Evolutionary conservation across 2,797 vertebrate genomes (phyloP), one percentile per base, ranked within the genome.

Genomic region (Perodicticus potto): DNA sequence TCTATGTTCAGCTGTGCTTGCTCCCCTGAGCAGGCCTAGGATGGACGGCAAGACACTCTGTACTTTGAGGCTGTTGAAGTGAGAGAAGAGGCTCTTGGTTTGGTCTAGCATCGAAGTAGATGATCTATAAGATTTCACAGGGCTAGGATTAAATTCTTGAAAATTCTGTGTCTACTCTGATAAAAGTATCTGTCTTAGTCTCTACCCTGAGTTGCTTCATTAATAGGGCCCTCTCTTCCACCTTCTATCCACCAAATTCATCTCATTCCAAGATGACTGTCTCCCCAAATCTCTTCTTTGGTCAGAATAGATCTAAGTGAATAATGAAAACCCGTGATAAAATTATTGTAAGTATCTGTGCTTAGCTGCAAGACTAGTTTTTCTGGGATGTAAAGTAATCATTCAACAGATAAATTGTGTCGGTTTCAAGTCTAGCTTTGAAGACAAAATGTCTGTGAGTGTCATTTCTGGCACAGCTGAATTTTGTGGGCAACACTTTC

Each of bases 1-100:
- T 29, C 20, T 65, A n/a, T 13, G 32, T 34, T 59, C 37, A 0
- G 0, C n/a, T 34, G 43, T 16, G 1, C 0, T 49, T 34, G 8
- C 27, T 80, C 65, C 65, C 17, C 55, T n/a, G 32, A 37, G 11
- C 10, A 29, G 20, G 55, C 40, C 53, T 59, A 25, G 53, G 55
- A 67, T 27, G 16, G 55, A 14, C 61, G 37, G 11, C 22, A 19
- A 27, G 53, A 1, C 23, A 8, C 8, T 23, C 19, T 20, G 25
- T 20, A 49, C 53, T 27, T 37, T 49, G 12, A 76, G 27, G 40
- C 13, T 63, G 17, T 13, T 22, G n/a, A n/a, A 61, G 69, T 16
- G 3, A 34, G 32, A 3, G 12, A 43, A 73, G 32, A 74, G 37
- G 2, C 9, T 59, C 25, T 55, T 11, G 32, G 29, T 72, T 72